Base-by-base conservation (phyloP, 2,113 vertebrate genomes). In the Solea senegalensis region DNA sequence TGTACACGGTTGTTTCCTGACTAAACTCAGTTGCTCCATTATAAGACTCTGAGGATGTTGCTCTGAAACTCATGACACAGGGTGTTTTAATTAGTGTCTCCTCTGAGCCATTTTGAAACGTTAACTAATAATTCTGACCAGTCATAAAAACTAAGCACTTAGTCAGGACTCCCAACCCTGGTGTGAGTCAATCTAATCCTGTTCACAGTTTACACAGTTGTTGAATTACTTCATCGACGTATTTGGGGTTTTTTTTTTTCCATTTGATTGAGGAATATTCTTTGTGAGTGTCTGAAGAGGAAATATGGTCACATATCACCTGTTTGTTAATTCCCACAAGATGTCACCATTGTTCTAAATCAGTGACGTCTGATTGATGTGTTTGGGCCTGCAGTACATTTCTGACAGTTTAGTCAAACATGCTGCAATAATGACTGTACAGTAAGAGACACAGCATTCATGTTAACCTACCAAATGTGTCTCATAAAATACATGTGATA, bases 301-400 rank as follows among this genome's bases (percentile, higher is more conserved):
- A 78, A 76, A 69, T 40, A 26, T 27, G 26, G 57, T 28, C 0
- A 0, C 7, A 34, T 4, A 58, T 60, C 45, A 64, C 28, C 39
- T 58, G 7, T 66, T 69, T 26, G 21, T 65, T 56, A 9, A 70
- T 75, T 85, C 78, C 88, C 87, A 90, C 88, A 88, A 91, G 87
- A 88, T 90, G 89, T 92, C 90, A 90, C 73, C 80, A 64, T 92
- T 92, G 73, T 65, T 77, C 51, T 74, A n/a, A 68, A 69, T 69
- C 6, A 65, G 57, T 65, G n/a, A 57, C 54, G 62, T 56, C 40
- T 26, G 46, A 16, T 26, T 26, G 46, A 16, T 26, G 5, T 65
- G 14, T 51, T 13, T 2, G 13, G 43, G 53, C 41, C 58, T 59
- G 34, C 1, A 73, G 62, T 45, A 15, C 50, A 43, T 2, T 57